Conservation (phyloP, 2,888 invertebrate genomes). For the Agrochola lychnidis region DNA sequence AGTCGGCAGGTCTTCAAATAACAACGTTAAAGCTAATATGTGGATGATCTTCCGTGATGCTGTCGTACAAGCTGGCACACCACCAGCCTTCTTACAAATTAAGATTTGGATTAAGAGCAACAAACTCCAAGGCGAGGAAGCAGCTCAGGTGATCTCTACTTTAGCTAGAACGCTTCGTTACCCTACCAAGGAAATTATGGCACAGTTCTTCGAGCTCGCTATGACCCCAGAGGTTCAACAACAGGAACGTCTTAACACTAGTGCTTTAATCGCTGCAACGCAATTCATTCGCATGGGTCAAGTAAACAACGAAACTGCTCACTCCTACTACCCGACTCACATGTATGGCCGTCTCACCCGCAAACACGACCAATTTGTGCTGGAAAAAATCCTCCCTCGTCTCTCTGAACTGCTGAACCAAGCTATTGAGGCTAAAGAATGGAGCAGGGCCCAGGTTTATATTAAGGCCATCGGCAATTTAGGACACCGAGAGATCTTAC, state of each 20-base stretch:
- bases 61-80: conserved; percentile 92
- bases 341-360: conserved; percentile 91
- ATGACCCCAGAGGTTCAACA: conserved; percentile 88
- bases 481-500: conserved; percentile 91
- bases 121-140: conserved; percentile 90
- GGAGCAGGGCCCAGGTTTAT: conserved; percentile 90
- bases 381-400: conserved; percentile 91
- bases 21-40: conserved; percentile 83
- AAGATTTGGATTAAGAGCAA: conserved; percentile 91
- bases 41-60: conserved; percentile 93
- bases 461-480: conserved; percentile 92
- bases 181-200: conserved; percentile 92
- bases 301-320: conserved; percentile 90
- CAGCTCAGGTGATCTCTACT: conserved; percentile 90
- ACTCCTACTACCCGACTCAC: conserved; percentile 92
- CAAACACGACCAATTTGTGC: conserved; percentile 89
- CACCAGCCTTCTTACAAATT: conserved; percentile 92
- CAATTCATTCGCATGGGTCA: conserved; percentile 91
- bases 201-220: conserved; percentile 91
- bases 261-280: conserved; percentile 91
- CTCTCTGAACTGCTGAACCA: conserved; percentile 88
- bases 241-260: conserved; percentile 88
- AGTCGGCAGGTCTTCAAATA: conserved; percentile 79
- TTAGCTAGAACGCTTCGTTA: conserved; percentile 89
- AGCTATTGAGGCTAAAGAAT: conserved; percentile 89